These are phyloP conservation scores for Seladonia tumulorum DNA, from an alignment of 2,888 invertebrate genomes.

Conservation along the genomic window DNA sequence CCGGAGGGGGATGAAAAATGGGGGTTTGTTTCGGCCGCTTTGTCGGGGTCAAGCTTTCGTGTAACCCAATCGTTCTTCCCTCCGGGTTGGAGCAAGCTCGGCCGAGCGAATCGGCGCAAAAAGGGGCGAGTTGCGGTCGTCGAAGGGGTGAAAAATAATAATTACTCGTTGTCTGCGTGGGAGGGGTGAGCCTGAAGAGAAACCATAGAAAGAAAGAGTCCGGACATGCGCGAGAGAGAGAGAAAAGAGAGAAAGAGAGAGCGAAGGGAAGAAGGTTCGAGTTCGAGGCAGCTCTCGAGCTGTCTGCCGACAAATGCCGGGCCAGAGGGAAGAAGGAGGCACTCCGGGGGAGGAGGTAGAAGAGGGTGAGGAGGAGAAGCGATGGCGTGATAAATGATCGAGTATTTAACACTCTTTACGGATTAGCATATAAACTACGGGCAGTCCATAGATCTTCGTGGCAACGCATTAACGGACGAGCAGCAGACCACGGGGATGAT, in stretches of 20 bases:
- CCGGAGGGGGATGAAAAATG: conserved; percentile 28
- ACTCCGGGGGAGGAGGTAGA: conserved; percentile 31
- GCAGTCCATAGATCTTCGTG: conserved; percentile 84
- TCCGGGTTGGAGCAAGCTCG: conserved; percentile 3
- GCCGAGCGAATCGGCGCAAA: conserved; percentile 42
- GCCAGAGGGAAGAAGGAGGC: conserved; percentile 54
- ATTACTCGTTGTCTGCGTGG: conserved; percentile 56
- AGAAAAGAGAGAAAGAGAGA: not conserved
- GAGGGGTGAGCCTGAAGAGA: not conserved
- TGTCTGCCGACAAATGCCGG: conserved; percentile 53
- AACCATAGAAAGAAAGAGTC: not conserved
- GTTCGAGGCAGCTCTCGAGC: conserved; percentile 36
- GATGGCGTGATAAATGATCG: conserved; percentile 84
- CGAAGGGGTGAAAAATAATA: conserved; percentile 63
- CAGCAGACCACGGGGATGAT: conserved; percentile 76
- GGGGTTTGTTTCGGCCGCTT: conserved; percentile 16
- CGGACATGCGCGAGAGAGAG: not conserved
- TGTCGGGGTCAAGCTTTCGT: conserved; percentile 11
- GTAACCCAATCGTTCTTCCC: conserved; percentile 22
- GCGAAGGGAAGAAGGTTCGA: conserved; percentile 3
- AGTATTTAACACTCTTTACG: conserved; percentile 85
- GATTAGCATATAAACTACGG: conserved; percentile 85
- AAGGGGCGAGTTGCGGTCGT: conserved; percentile 21
- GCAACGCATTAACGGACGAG: conserved; percentile 83
- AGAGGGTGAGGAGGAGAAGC: conserved; percentile 69